These are phyloP conservation scores for Spilosoma lubricipeda DNA, from an alignment of 2,888 invertebrate genomes.

Conservation along the genomic window DNA sequence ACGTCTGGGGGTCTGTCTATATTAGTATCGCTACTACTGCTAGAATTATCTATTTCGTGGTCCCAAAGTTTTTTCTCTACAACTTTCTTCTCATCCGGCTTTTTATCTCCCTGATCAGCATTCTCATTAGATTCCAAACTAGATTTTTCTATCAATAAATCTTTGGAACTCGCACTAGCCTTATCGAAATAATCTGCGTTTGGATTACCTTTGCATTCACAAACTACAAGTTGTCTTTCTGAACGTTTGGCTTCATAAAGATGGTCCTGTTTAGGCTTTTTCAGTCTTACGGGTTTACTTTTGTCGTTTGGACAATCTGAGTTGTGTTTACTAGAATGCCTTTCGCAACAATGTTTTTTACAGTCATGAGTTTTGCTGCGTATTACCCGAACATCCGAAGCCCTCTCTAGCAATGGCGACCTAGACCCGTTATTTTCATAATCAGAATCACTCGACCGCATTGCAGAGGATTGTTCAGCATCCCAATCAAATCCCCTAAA, in stretches of 20 bases:
- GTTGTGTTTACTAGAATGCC: constrained; percentile 67
- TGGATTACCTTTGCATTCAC: constrained; percentile 72
- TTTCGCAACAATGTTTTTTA: constrained; percentile 76
- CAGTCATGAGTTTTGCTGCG: constrained; percentile 74
- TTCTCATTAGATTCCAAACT: constrained; percentile 84
- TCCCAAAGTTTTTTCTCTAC: constrained; percentile 80
- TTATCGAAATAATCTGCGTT: constrained; percentile 86
- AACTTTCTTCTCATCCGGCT: constrained; percentile 61
- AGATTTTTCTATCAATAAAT: constrained; percentile 88
- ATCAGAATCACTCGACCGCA: constrained; percentile 88
- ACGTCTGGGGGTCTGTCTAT: constrained; percentile 67
- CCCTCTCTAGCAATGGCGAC: constrained; percentile 88
- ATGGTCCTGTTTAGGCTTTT: constrained; percentile 74
- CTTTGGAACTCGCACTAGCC: constrained; percentile 90
- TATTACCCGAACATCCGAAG: constrained; percentile 78
- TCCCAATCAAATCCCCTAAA: constrained; percentile 84
- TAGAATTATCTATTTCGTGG: constrained; percentile 86
- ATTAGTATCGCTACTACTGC: constrained; percentile 86
- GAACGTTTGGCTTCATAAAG: constrained; percentile 64
- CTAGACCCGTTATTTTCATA: constrained; percentile 90
- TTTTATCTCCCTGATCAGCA: constrained; percentile 68
- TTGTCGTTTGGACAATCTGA: constrained; percentile 72
- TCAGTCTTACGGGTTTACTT: constrained; percentile 78
- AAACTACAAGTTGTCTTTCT: constrained; percentile 61
- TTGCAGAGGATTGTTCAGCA: constrained; percentile 78